Evolutionary conservation across 2,797 vertebrate genomes (phyloP).

Genomic region (Graptemys geographica): DNA sequence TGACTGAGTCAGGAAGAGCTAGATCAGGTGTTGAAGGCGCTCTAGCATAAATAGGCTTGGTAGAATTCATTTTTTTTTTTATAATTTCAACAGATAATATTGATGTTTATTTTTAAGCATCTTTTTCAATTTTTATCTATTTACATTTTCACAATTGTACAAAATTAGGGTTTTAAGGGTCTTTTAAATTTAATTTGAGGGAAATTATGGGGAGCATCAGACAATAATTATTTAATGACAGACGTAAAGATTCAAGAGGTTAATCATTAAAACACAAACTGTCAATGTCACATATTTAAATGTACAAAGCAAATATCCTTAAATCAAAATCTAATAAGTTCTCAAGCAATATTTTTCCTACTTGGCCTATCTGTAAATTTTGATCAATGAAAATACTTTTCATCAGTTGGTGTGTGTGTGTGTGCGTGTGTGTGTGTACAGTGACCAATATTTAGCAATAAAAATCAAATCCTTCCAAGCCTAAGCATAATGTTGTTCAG

Average conservation of each 20-base stretch:
- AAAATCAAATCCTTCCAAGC: background rate
- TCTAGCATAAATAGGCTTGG: background rate
- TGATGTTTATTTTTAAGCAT: background rate
- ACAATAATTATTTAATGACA: background rate
- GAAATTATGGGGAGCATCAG: background rate
- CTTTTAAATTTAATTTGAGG: background rate
- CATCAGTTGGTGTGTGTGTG: background rate
- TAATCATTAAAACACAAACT: background rate
- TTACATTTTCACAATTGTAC: background rate
- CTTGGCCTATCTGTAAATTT: background rate
- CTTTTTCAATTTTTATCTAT: background rate
- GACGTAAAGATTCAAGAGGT: background rate
- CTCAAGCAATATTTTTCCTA: background rate
- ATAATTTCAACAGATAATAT: background rate
- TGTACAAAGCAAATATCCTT: background rate
- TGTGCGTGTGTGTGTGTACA: background rate
- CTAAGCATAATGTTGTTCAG: background rate
- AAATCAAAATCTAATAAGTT: background rate
- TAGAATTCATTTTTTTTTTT: background rate
- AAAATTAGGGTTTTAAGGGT: background rate
- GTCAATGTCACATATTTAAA: background rate
- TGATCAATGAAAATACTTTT: background rate
- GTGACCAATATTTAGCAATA: background rate
- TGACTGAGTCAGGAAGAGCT: background rate
- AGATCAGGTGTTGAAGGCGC: background rate